A percentile compares a stretch with the other conserved stretches of the same genome.
phyloP scores from a whole-genome alignment of 92 coral and sea anemone species.

The Desmophyllum pertusum region DNA sequence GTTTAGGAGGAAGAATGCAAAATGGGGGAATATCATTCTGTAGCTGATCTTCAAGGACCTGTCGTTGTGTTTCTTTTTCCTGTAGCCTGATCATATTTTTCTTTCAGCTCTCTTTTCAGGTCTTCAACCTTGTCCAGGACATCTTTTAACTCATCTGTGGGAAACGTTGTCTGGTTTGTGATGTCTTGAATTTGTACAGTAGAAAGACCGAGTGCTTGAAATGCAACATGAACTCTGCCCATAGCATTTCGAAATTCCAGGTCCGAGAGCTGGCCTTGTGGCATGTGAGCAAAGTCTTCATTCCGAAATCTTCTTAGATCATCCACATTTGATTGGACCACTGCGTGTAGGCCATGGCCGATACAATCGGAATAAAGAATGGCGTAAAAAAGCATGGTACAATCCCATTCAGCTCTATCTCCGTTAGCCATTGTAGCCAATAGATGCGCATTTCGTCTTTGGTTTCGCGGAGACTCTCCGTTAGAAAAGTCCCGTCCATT shows the following conservation, averaged over 20 bases:
- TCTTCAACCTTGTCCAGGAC: neutral
- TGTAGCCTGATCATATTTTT: no score
- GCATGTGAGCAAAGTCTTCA: neutral
- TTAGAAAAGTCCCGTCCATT: neutral
- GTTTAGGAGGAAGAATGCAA: slow-evolving; percentile 17
- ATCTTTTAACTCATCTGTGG: neutral
- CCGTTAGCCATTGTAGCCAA: slow-evolving; percentile 35
- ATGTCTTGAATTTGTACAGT: neutral
- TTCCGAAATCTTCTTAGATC: slow-evolving; percentile 20
- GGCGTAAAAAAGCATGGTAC: slow-evolving; percentile 35
- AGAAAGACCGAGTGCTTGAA: slow-evolving; percentile 7
- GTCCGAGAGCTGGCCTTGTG: neutral
- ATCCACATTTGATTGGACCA: slow-evolving; percentile 30
- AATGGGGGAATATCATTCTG: neutral
- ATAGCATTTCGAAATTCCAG: neutral
- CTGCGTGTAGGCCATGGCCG: slow-evolving; percentile 12
- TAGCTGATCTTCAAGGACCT: no score
- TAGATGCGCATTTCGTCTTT: slow-evolving; percentile 3
- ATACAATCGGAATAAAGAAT: slow-evolving; percentile 41
- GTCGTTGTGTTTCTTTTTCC: no score
- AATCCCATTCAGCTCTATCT: slow-evolving; percentile 58
- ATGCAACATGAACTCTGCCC: neutral
- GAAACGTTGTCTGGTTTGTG: neutral
- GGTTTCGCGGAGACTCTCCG: neutral
- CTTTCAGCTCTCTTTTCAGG: neutral